Percentiles rank a stretch among this genome's conserved stretches.
Conservation (phyloP, 2,888 invertebrate genomes). For the Amphipoea oculea region DNA sequence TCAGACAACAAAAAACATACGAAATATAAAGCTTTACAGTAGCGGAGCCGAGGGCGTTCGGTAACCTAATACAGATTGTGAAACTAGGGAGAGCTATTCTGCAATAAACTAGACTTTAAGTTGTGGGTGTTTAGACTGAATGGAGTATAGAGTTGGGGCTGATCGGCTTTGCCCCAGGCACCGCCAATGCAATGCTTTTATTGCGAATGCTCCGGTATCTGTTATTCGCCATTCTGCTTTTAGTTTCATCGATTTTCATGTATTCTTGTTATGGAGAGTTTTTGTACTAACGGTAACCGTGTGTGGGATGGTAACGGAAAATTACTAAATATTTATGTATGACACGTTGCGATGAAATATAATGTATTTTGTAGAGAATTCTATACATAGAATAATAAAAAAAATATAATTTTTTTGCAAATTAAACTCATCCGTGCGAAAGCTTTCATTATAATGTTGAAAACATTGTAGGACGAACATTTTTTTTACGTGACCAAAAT, state of each 20-base stretch:
- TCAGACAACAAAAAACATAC: constrained; percentile 74
- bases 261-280: constrained; percentile 18
- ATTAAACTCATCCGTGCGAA: neutral
- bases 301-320: neutral
- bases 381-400: neutral
- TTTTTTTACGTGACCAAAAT: constrained; percentile 4
- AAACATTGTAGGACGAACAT: neutral
- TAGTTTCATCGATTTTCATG: constrained; percentile 52
- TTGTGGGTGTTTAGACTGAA: constrained; percentile 73
- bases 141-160: constrained; percentile 61
- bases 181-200: constrained; percentile 74
- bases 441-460: neutral
- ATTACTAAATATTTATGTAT: neutral
- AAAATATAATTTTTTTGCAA: neutral
- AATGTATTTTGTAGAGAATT: neutral
- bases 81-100: constrained; percentile 66
- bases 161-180: constrained; percentile 74
- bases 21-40: constrained; percentile 72
- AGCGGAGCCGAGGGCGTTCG: constrained; percentile 74
- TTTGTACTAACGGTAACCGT: constrained; percentile 14
- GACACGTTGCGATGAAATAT: neutral
- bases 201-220: constrained; percentile 66
- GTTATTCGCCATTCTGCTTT: constrained; percentile 61
- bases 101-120: constrained; percentile 78
- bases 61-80: constrained; percentile 78